Base-by-base conservation (phyloP, 2,113 vertebrate genomes). In the Fulica atra region DNA sequence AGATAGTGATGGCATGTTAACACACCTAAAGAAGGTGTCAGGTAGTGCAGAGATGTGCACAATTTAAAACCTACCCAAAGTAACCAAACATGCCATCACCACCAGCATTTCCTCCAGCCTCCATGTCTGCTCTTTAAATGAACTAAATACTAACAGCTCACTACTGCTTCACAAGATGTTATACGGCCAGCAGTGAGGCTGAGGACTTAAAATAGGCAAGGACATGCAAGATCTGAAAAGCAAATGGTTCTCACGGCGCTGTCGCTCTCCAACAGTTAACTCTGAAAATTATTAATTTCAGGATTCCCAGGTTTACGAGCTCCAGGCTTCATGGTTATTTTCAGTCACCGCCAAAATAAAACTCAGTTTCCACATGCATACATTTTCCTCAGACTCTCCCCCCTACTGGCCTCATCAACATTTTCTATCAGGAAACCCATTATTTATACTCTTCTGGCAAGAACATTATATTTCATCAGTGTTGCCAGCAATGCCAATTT, bases 391-490 rank as follows among this genome's bases (percentile, higher is more conserved):
- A 68, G 85, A 84, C 82, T 92, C 61, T 68, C 77, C 86, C 80
- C 78, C 9, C 80, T 89, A 16, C 78, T 76, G 93, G 93, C 93
- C 79, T 94, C 93, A 90, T 96, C 95, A 93, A 80, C 87, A 72
- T 93, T 95, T 96, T 94, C 89, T 94, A 87, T 96, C 92, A 96
- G 88, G 93, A 96, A 96, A 91, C 80, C 76, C 77, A 93, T 92
- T 94, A 92, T 96, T 96, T 96, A 94, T 94, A 91, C 63, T 91
- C 77, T 91, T 93, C 88, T 93, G 95, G 95, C 91, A 90, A 95
- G 77, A 77, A 92, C 92, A 88, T 96, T 86, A 65, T 76, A 96
- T 94, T 94, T 97, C 96, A 94, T 96, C 88, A 91, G 69, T 76
- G 46, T 72, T 93, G 93, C 93, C 83, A 96, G 73, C 73, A 95